Evolutionary conservation across 37 sponge, comb jelly and placozoan genomes (phyloP), one percentile per base, ranked within the genome.

Genomic region (Diacarnus erythraeanus): DNA sequence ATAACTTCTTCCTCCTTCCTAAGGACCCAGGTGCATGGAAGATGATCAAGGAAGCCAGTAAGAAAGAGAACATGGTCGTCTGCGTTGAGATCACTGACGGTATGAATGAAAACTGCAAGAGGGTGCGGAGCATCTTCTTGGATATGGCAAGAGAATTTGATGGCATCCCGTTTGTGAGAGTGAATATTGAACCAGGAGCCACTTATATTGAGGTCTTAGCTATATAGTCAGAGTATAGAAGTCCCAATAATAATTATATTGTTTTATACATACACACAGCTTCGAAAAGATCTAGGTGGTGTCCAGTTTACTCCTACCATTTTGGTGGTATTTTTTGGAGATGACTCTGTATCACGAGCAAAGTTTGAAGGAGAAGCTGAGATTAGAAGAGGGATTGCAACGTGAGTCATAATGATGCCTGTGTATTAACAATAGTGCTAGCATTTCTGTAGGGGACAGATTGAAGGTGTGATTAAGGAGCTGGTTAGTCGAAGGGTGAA

Each of bases 1-100:
- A 89, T 57, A 89, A 89, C 29, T 83, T 89, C 76, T 89, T 78
- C 54, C 56, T 89, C 15, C 38, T 89, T 0, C 84, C 84, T 5
- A 66, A 43, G 44, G 84, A 89, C 40, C 47, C 67, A 0, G 66
- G 58, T 12, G 80, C 84, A 0, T 89, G 89, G 89, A 69, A 34
- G 38, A 42, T 80, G 31, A 42, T 89, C 29, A n/a, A 79, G 22
- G 69, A 65, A 27, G 70, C 76, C 17, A 74, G 84, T 36, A 83
- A 79, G 59, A 74, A 83, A 38, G 89, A 84, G 76, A 73, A 84
- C 84, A 89, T 84, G 80, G 89, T 89, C 43, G 67, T 89, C 15
- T 67, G 69, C 8, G 59, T 89, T 31, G 89, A 89, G 60, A 29
- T 89, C 37, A 89, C 84, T 2, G 72, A 79, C 47, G 69, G 40